A percentile compares a stretch with the other conserved stretches of the same genome.
phyloP scores from a whole-genome alignment of 2,113 vertebrate genomes.

The Erythrolamprus reginae region DNA sequence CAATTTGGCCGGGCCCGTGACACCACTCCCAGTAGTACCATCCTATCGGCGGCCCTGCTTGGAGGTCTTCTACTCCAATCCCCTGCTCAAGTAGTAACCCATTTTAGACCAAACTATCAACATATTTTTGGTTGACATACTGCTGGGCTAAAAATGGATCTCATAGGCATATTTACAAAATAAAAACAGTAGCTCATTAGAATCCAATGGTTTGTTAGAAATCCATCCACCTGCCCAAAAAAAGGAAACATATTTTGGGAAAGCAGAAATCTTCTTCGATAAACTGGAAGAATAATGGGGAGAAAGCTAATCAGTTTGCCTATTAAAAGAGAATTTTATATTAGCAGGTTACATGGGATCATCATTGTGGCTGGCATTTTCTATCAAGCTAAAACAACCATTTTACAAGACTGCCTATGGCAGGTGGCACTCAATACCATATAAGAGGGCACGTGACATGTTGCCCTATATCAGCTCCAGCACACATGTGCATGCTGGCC shows the following conservation, averaged over 20 bases:
- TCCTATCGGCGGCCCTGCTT: too few relatives aligned
- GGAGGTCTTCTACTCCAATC: not conserved
- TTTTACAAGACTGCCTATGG: not conserved
- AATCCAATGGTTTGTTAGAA: not conserved
- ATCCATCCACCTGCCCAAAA: not conserved
- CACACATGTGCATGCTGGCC: too few relatives aligned
- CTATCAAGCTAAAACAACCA: not conserved
- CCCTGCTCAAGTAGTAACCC: not conserved
- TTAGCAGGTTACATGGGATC: not conserved
- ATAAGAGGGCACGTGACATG: too few relatives aligned
- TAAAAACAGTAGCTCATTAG: not conserved
- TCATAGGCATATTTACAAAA: not conserved
- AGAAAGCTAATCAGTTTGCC: not conserved
- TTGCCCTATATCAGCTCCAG: too few relatives aligned
- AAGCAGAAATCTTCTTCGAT: not conserved
- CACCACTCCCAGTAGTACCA: too few relatives aligned
- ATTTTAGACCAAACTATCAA: not conserved
- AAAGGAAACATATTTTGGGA: not conserved
- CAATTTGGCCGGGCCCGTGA: too few relatives aligned
- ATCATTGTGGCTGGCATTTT: not conserved
- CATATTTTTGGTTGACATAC: not conserved
- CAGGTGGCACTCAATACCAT: too few relatives aligned
- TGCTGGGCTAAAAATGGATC: not conserved
- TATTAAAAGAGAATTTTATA: not conserved
- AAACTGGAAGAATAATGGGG: not conserved